Percentiles rank a stretch among this genome's conserved stretches.
Conservation (phyloP, 2,113 vertebrate species). For the Malurus cyaneus region DNA sequence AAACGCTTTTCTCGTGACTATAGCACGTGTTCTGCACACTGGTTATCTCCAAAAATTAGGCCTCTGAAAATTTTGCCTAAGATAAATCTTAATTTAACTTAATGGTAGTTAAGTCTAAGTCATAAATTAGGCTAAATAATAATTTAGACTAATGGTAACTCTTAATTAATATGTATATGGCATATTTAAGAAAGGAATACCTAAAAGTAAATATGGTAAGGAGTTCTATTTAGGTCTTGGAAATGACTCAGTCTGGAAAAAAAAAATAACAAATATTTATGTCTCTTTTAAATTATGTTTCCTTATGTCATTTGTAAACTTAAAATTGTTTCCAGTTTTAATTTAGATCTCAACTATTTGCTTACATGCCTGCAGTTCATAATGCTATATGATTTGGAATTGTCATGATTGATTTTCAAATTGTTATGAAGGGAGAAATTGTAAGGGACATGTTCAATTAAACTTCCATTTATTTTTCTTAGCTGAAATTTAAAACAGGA, state of each 20-base stretch:
- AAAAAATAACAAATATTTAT: neutral
- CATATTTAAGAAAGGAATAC: neutral
- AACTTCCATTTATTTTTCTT: neutral
- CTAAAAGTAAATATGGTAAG: neutral
- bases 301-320: neutral
- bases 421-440: neutral
- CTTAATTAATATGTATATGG: neutral
- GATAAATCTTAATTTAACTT: neutral
- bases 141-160: neutral
- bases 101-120: neutral
- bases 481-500: neutral
- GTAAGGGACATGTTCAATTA: neutral
- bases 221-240: neutral
- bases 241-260: neutral
- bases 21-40: neutral
- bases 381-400: neutral
- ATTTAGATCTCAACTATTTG: neutral
- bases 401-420: neutral
- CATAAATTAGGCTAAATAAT: neutral
- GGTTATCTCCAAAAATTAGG: neutral
- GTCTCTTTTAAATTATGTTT: neutral
- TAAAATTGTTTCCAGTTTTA: neutral
- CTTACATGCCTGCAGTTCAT: neutral
- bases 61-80: neutral
- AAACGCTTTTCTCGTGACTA: neutral